phyloP scores from a whole-genome alignment of 2,797 vertebrate species.

The Corythornis leucogaster region DNA sequence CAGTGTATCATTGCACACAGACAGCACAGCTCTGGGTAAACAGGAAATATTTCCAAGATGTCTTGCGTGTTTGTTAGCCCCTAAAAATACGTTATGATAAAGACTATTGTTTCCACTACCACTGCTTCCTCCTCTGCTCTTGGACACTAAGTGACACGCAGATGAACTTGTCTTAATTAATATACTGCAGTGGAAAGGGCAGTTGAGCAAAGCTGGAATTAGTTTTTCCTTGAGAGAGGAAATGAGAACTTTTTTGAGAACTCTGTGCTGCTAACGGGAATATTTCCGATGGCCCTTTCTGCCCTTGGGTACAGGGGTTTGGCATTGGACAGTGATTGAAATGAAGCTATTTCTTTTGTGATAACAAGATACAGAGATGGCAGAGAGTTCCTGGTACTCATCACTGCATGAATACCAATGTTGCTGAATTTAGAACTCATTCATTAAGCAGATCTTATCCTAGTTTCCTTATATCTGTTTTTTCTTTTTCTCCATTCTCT shows the following conservation, averaged over 20 bases:
- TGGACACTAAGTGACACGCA: constrained; percentile 52
- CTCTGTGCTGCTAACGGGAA: not conserved
- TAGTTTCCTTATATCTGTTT: not conserved
- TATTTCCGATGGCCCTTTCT: not conserved
- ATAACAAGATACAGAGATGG: not conserved
- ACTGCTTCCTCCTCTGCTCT: constrained; percentile 60
- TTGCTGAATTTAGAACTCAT: not conserved
- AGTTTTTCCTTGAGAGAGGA: constrained; percentile 63
- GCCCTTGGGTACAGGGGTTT: not conserved
- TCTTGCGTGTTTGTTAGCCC: constrained; percentile 68
- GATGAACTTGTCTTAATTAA: constrained; percentile 78
- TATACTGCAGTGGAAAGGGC: constrained; percentile 65
- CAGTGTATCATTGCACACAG: constrained; percentile 51
- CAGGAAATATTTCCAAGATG: constrained; percentile 83
- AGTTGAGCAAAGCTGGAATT: constrained; percentile 32
- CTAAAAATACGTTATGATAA: constrained; percentile 82
- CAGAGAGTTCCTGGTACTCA: not conserved
- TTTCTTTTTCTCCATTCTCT: not conserved
- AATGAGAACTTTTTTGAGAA: not conserved
- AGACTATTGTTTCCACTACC: constrained; percentile 79
- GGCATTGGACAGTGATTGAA: not conserved
- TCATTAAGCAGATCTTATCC: not conserved
- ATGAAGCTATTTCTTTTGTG: not conserved
- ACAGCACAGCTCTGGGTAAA: constrained; percentile 74
- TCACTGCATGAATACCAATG: not conserved